These are phyloP conservation scores for Poecilobothrus nobilitatus DNA, from an alignment of 2,888 invertebrate genomes.

Conservation along the genomic window DNA sequence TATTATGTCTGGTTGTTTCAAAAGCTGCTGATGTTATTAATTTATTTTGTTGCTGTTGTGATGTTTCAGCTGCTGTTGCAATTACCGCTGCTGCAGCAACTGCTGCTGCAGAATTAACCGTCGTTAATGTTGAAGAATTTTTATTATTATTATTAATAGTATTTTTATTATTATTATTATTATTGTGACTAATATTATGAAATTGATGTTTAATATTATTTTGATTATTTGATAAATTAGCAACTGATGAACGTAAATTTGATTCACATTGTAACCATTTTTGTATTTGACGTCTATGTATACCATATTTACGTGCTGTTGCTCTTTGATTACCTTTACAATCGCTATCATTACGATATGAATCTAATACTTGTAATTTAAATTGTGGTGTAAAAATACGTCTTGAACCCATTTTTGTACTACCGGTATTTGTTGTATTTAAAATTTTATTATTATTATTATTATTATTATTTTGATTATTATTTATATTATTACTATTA, in stretches of 20 bases:
- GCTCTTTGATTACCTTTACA: conserved; percentile 85
- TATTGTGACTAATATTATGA: conserved; percentile 32
- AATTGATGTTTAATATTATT: conserved; percentile 38
- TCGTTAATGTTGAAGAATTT: conserved; percentile 23
- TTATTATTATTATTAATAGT: conserved; percentile 20
- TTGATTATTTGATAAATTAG: conserved; percentile 37
- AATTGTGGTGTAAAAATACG: conserved; percentile 84
- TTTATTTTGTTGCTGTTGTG: conserved; percentile 8
- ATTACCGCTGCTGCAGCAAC: conserved; percentile 13
- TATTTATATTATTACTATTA: conserved; percentile 15
- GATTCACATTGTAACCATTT: conserved; percentile 85
- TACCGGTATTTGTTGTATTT: conserved; percentile 28
- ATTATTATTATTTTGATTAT: too few relatives aligned
- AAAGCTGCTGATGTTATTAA: neutral
- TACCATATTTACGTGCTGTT: conserved; percentile 82
- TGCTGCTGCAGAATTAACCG: conserved; percentile 8
- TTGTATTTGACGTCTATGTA: conserved; percentile 82
- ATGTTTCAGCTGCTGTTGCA: conserved; percentile 2
- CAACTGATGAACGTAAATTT: conserved; percentile 65
- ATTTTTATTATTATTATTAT: conserved; percentile 23
- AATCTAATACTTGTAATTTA: conserved; percentile 80
- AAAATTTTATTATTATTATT: conserved; percentile 18
- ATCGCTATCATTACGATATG: conserved; percentile 75
- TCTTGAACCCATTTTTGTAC: conserved; percentile 62
- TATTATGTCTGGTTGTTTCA: neutral